Evolutionary conservation across 2,888 invertebrate genomes (phyloP), one percentile per base, ranked within the genome.

Genomic region (Dascillus cervinus): DNA sequence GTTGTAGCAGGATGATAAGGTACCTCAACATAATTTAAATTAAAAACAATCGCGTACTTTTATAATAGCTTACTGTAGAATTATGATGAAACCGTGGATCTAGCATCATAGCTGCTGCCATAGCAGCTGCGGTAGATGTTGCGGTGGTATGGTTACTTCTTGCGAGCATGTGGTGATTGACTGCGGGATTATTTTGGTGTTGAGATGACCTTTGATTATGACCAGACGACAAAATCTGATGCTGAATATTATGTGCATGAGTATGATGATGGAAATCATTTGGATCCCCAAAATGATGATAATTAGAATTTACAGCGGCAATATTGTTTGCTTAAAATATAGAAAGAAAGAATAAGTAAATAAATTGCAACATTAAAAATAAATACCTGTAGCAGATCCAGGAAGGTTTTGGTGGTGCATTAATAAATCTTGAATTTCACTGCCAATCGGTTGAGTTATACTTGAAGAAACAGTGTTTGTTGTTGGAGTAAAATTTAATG

Each of bases 71-170:
- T 51, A 65, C 66, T 14, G 63, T 51, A 33, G 62, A 56, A 45
- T 65, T 66, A 43, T 67, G 67, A 50, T 67, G 67, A 44, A 67
- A 66, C 27, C 66, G 43, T 3, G 67, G 66, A 56, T 67, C 67
- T 13, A 67, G 45, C 67, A 67, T 67, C 67, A 67, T 67, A 10
- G 67, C 67, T 3, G 67, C 66, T 5, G 65, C 65, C 4, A 66
- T 66, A 9, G 66, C 65, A 8, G 66, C 66, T 2, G 65, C 66
- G 2, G 65, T 66, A 3, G 64, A 62, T 2, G 64, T 64, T 4
- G 64, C 58, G 9, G 60, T 58, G 0, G 64, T 52, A 43, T 63
- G 62, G 42, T 61, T 63, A 3, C 51, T 49, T 35, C 63, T 50
- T 3, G 58, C 47, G 3, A 42, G 37, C 64, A 65, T 62, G 29